Conservation (phyloP, 2,113 vertebrate species). For the cattle (Bos taurus) region DNA sequence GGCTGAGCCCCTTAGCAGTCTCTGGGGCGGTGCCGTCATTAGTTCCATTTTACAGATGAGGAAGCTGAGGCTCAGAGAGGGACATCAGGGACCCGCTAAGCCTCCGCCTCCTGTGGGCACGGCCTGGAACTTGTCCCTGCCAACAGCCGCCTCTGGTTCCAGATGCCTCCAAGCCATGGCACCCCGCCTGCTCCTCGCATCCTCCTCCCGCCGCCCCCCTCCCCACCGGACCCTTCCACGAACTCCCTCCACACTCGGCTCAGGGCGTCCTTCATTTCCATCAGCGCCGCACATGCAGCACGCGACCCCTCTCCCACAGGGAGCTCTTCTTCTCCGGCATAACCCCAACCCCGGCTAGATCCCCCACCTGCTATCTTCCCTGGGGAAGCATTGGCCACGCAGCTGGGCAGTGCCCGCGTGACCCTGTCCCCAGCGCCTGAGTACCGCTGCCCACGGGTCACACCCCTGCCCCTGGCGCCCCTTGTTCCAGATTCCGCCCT, state of each 20-base stretch:
- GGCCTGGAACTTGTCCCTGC: not conserved
- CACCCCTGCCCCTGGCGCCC: accelerated
- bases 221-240: not conserved
- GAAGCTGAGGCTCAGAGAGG: not conserved
- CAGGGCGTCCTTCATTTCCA: not conserved
- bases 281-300: accelerated
- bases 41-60: not conserved
- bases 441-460: accelerated
- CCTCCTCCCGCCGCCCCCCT: accelerated
- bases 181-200: accelerated
- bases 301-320: not conserved
- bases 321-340: not conserved
- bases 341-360: not conserved
- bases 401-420: not conserved
- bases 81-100: accelerated
- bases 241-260: accelerated
- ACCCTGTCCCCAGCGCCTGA: accelerated
- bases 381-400: accelerated
- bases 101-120: not conserved
- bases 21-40: accelerated
- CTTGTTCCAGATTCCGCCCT: too few relatives aligned
- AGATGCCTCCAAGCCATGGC: not conserved
- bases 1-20: not conserved
- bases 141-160: too few relatives aligned
- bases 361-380: not conserved